Evolutionary conservation across 2,888 invertebrate species (phyloP).

Genomic region (Allygus modestus): DNA sequence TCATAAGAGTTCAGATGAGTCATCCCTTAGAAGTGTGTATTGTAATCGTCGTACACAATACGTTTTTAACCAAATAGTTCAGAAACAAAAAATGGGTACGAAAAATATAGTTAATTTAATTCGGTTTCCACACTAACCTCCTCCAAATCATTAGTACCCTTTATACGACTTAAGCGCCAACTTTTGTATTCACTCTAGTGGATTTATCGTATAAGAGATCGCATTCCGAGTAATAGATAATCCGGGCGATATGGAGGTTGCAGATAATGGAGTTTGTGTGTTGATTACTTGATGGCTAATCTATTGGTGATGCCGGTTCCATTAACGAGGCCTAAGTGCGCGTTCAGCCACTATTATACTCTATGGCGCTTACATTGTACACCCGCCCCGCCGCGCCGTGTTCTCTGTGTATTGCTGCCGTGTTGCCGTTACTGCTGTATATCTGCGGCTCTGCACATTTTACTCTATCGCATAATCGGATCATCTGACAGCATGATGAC

Average conservation of each 20-base stretch:
- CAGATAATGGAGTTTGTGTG: conserved; percentile 51
- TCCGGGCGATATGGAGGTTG: conserved; percentile 22
- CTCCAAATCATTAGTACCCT: no score
- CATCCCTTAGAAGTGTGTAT: no score
- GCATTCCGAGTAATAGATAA: conserved; percentile 31
- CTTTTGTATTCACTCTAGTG: no score
- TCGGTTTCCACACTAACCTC: no score
- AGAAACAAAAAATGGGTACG: no score
- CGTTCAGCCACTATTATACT: conserved; percentile 43
- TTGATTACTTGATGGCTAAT: conserved; percentile 47
- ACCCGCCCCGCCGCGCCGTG: background rate
- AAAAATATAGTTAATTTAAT: no score
- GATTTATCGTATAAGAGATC: conserved; percentile 12
- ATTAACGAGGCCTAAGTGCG: conserved; percentile 46
- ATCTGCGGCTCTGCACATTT: background rate
- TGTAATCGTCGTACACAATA: no score
- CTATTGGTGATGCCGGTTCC: conserved; percentile 50
- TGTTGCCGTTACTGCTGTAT: no score
- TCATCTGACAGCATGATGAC: background rate
- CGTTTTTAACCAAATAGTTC: no score
- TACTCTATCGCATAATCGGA: background rate
- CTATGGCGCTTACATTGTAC: conserved; percentile 15
- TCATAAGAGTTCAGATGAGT: no score
- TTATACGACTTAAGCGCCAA: no score
- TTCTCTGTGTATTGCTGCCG: background rate